Evolutionary conservation across 2,113 vertebrate species (phyloP), one percentile per base, ranked within the genome.

Genomic region (Sakesphorus luctuosus): DNA sequence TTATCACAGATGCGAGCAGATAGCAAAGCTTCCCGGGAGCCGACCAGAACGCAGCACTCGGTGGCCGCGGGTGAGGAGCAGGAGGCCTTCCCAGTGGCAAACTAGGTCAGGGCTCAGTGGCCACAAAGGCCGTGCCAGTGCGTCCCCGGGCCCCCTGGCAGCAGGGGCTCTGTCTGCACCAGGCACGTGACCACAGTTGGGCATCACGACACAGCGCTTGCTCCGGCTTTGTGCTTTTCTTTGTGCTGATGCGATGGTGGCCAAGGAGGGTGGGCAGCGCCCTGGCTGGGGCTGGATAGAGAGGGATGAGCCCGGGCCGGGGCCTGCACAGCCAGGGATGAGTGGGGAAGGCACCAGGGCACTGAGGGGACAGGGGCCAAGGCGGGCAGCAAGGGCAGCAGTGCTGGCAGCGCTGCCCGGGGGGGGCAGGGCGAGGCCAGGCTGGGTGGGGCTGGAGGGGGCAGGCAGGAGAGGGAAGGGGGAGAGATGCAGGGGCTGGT

Each of bases 91-190:
- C 3, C 12, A 46, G 26, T 1, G 0, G 84, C 35, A 65, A 79
- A 87, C 59, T 77, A 55, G 65, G 77, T 73, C 73, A 73, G 68
- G 50, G 72, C 77, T 73, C 13, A 1, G 61, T 10, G 2, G 71
- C 14, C 58, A n/a, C 3, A 8, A 8, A 68, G 19, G 49, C 76
- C 3, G 1, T 9, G 69, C 36, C 92, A 49, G 81, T 1, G 0
- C 0, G 0, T 26, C n/a, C 24, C 13, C 0, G 0, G 23, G 15
- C 13, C 26, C 49, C 24, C 2, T 0, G 0, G 71, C 49, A 26
- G 29, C 9, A 0, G 46, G 14, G 14, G 8, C 47, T 67, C 62
- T 1, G 0, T 36, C 33, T 1, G 0, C 8, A n/a, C 8, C 3
- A 1, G n/a, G 25, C 49, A 18, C 0, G 1, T 2, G 1, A 9